A percentile compares a stretch with the other conserved stretches of the same genome.
Conservation (phyloP, 2,113 vertebrate species). For the Ahaetulla prasina region DNA sequence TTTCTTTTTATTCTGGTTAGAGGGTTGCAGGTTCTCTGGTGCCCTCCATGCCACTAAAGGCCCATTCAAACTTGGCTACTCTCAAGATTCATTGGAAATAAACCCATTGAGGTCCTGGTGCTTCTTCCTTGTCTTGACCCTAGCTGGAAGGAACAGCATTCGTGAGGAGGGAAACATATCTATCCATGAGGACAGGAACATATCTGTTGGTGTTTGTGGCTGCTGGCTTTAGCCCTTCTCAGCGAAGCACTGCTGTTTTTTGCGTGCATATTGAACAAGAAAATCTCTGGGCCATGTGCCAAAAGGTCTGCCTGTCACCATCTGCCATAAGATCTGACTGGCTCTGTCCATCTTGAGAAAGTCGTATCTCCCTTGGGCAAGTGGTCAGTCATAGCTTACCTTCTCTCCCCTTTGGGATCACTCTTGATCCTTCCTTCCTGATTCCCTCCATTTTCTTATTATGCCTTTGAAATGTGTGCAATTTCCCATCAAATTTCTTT, state of each 20-base stretch:
- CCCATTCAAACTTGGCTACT: not conserved
- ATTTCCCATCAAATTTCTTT: not conserved
- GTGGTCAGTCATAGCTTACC: not conserved
- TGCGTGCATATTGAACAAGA: not conserved
- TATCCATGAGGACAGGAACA: not conserved
- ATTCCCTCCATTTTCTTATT: not conserved
- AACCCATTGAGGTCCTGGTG: not conserved
- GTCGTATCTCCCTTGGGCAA: not conserved
- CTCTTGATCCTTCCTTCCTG: not conserved
- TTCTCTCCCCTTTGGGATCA: not conserved
- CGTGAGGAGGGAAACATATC: too few species aligned
- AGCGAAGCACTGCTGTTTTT: conserved; percentile 1
- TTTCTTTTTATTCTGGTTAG: not conserved
- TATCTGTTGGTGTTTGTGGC: not conserved
- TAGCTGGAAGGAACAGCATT: not conserved
- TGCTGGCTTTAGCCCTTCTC: conserved; percentile 3
- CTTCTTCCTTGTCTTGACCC: not conserved
- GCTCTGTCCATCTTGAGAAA: not conserved
- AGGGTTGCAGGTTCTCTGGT: not conserved
- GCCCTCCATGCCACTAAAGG: not conserved
- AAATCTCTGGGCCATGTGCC: conserved; percentile 5
- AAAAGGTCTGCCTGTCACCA: not conserved
- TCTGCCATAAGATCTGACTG: not conserved
- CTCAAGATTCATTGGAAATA: not conserved
- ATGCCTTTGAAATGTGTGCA: not conserved